phyloP scores from a whole-genome alignment of 2,797 vertebrate genomes.

The Enteromius afrohamiltoni region DNA sequence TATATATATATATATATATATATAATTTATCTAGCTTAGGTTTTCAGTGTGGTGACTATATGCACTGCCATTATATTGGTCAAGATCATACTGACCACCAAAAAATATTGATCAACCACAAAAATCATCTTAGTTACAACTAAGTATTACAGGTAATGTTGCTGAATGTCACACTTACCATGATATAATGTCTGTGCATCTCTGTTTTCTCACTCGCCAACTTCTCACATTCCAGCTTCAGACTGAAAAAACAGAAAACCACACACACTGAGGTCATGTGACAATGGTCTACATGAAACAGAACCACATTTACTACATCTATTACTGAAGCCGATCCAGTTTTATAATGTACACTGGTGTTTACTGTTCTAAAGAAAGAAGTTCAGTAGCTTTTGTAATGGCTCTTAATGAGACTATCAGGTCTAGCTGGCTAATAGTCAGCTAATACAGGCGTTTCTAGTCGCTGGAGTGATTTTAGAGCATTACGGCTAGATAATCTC shows the following conservation, averaged over 20 bases:
- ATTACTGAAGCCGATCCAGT: neutral
- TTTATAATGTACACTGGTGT: neutral
- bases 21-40: neutral
- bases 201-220: conserved; percentile 84
- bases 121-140: neutral
- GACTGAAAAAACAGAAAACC: conserved; percentile 65
- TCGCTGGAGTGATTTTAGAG: conserved; percentile 58
- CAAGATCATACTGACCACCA: neutral
- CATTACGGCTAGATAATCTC: conserved; percentile 50
- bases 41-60: neutral
- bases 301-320: neutral
- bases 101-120: neutral
- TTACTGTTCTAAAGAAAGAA: conserved; percentile 18
- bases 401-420: conserved; percentile 13
- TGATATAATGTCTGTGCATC: conserved; percentile 87
- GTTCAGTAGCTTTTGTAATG: neutral
- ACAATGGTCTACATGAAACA: neutral
- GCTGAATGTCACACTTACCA: conserved; percentile 67
- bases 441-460: conserved; percentile 46
- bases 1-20: no score
- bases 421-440: conserved; percentile 67
- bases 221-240: conserved; percentile 87
- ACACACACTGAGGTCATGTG: neutral
- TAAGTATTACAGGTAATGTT: conserved; percentile 53
- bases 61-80: neutral